A percentile compares a stretch with the other conserved stretches of the same genome.
phyloP scores from a whole-genome alignment of 2,113 vertebrate species.

The Rhadina sibilatrix region DNA sequence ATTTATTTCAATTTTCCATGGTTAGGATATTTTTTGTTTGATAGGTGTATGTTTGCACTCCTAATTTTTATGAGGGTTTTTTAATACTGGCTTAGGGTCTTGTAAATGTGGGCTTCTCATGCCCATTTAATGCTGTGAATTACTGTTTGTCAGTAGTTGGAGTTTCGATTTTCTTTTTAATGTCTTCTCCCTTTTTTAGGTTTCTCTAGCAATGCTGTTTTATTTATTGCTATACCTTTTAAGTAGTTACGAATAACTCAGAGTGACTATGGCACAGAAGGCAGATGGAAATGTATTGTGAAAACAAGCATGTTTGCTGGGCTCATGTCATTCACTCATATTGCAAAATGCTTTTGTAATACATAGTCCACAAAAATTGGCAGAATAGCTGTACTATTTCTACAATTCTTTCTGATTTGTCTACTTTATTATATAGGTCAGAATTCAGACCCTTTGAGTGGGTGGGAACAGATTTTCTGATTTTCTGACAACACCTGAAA shows the following conservation, averaged over 20 bases:
- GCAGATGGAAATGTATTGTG: slow-evolving; percentile 49
- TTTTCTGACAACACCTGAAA: slow-evolving; percentile 56
- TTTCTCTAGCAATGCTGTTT: slow-evolving; percentile 68
- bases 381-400: slow-evolving; percentile 15
- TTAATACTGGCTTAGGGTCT: slow-evolving; percentile 58
- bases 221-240: slow-evolving; percentile 75
- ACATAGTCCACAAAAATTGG: slow-evolving; percentile 6
- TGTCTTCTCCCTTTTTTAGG: slow-evolving; percentile 66
- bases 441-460: slow-evolving; percentile 32
- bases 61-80: slow-evolving; percentile 67
- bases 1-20: slow-evolving; percentile 77
- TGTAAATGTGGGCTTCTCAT: slow-evolving; percentile 39
- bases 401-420: slow-evolving; percentile 6
- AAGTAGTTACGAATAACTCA: slow-evolving; percentile 43
- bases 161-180: slow-evolving; percentile 48
- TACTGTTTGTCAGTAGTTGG: slow-evolving; percentile 67
- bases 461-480: slow-evolving; percentile 47
- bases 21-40: slow-evolving; percentile 72
- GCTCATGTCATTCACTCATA: slow-evolving; percentile 38
- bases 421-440: slow-evolving; percentile 22
- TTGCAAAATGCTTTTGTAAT: slow-evolving; percentile 12
- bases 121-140: slow-evolving; percentile 84
- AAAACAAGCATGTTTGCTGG: slow-evolving; percentile 56
- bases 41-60: slow-evolving; percentile 75
- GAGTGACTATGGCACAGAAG: slow-evolving; percentile 62